Conservation (phyloP, 2,888 invertebrate genomes). For the Germaria angustata region DNA sequence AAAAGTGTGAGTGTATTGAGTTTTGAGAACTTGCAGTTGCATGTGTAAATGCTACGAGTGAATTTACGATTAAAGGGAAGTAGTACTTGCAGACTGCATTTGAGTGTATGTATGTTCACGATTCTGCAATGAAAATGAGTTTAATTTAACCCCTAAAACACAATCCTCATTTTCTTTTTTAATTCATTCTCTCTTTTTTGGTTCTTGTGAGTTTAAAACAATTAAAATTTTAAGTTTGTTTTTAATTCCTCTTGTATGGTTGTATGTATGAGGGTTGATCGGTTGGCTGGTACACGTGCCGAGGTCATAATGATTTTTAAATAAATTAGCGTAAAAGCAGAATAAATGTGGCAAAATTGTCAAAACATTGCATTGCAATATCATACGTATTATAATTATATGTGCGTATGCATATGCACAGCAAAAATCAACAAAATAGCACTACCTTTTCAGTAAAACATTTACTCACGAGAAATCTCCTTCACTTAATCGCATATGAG, state of each 20-base stretch:
- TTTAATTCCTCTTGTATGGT: slow-evolving; percentile 26
- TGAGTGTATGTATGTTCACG: not conserved
- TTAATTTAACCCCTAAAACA: slow-evolving; percentile 5
- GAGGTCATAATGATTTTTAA: slow-evolving; percentile 68
- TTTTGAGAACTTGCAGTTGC: too few species aligned
- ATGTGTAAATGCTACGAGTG: too few species aligned
- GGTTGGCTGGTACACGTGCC: slow-evolving; percentile 62
- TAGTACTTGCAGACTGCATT: not conserved
- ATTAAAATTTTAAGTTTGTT: not conserved
- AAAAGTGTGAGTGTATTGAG: too few species aligned
- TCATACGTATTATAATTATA: too few species aligned
- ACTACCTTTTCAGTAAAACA: too few species aligned
- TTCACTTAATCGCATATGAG: too few species aligned
- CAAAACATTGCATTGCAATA: slow-evolving; percentile 35
- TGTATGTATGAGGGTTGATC: not conserved
- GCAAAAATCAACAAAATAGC: too few species aligned
- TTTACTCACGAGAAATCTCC: too few species aligned
- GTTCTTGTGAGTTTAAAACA: slow-evolving; percentile 2
- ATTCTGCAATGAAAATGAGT: not conserved
- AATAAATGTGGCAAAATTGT: slow-evolving; percentile 62
- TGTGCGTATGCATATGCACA: too few species aligned
- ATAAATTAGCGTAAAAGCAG: too few species aligned
- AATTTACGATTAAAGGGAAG: not conserved
- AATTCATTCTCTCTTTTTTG: not conserved
- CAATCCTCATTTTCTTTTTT: not conserved